Evolutionary conservation across 92 coral and sea anemone species (phyloP).

Genomic region (Porites rus): DNA sequence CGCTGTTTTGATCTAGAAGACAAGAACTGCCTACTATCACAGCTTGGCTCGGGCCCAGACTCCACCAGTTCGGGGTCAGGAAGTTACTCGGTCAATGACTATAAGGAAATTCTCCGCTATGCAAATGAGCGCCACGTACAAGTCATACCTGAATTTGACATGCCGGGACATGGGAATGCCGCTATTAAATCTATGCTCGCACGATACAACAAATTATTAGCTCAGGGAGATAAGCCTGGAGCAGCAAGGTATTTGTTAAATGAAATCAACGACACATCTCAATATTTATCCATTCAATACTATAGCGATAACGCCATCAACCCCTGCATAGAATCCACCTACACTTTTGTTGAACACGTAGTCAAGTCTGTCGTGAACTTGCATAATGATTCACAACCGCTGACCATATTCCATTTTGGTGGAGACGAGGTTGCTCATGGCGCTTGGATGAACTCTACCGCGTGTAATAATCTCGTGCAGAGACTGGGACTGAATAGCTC

Average conservation of each 20-base stretch:
- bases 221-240: conserved; percentile 42
- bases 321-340: conserved; percentile 87
- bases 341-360: conserved; percentile 76
- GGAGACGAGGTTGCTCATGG: conserved; percentile 94
- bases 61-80: conserved; percentile 74
- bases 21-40: conserved; percentile 77
- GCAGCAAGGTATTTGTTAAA: conserved; percentile 69
- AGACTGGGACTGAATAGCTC: conserved; percentile 56
- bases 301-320: conserved; percentile 85
- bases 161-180: conserved; percentile 93
- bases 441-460: conserved; percentile 90
- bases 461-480: conserved; percentile 63
- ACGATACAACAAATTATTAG: conserved; percentile 57
- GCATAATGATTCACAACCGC: conserved; percentile 78
- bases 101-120: conserved; percentile 74
- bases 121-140: conserved; percentile 83
- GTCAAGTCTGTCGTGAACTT: conserved; percentile 70
- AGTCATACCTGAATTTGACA: conserved; percentile 97
- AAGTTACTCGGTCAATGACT: conserved; percentile 77
- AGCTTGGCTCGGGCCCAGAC: conserved; percentile 92
- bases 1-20: conserved; percentile 87
- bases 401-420: conserved; percentile 86
- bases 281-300: conserved; percentile 77
- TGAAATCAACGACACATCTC: conserved; percentile 74
- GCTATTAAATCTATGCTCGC: conserved; percentile 87